Base-by-base conservation (phyloP, 1,140 invertebrate species). In the Andricus grossulariae region DNA sequence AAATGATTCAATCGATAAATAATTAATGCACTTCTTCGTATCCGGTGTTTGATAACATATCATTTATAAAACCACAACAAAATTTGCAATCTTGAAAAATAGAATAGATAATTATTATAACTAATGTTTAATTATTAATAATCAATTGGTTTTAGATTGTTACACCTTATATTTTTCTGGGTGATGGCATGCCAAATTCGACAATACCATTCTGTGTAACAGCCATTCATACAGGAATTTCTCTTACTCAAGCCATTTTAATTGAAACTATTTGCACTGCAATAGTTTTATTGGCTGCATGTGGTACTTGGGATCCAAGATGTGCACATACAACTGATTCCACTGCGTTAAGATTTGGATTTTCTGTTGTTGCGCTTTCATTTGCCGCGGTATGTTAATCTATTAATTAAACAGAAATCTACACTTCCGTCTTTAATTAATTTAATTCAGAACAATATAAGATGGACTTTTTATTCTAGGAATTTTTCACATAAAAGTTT, bases 251-350 rank as follows among this genome's bases (percentile, higher is more conserved):
- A 88, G 93, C 89, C 16, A 86, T 94, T 73, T 80, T 92, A 32
- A 91, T 95, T 39, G 95, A 95, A 85, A 92, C 93, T 45, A 84
- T 94, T 0, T 92, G 92, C 21, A 94, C 94, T 0, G 87, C 90
- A 10, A 91, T 93, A 15, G 89, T 95, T 60, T 88, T 94, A 10
- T 89, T 94, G 16, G 89, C 94, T 0, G 94, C 94, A 77, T 94
- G 94, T 85, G 93, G 93, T 16, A 92, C 94, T 12, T 94, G 94
- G 94, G 94, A 95, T 88, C 88, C 90, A 7, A 88, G 94, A 77
- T 95, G 94, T 82, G 83, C 90, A 0, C 84, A 89, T 12, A 93
- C 92, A 71, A 86, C 85, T 0, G 94, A 95, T 85, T 94, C 93
- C 0, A 91, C 92, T 4, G 86, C 94, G 3, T 84, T 95, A 51